These are phyloP conservation scores for Ceyx margarethae DNA, from an alignment of 2,113 vertebrate genomes.

Conservation along the genomic window DNA sequence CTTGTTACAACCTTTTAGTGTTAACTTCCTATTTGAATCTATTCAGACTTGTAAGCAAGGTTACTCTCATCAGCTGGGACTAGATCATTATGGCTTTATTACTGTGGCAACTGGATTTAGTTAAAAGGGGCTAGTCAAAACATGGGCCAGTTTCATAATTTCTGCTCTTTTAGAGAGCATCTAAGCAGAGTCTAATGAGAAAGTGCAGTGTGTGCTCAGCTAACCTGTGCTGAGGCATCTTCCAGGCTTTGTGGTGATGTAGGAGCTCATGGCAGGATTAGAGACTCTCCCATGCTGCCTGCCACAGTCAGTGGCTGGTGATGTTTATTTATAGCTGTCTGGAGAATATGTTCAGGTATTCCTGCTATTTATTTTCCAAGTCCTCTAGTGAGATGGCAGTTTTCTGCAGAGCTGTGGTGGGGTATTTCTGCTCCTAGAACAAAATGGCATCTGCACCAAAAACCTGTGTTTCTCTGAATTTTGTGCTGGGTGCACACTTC, in stretches of 20 bases:
- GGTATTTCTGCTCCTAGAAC: neutral
- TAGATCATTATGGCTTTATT: neutral
- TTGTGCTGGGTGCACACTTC: neutral
- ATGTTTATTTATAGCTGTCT: neutral
- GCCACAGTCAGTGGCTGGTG: neutral
- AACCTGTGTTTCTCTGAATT: neutral
- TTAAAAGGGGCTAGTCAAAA: neutral
- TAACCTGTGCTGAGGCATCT: neutral
- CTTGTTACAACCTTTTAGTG: neutral
- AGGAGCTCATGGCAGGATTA: neutral
- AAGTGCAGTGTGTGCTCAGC: neutral
- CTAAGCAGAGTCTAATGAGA: neutral
- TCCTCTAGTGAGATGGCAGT: neutral
- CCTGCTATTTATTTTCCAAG: neutral
- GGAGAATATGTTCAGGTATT: neutral
- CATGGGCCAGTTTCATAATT: neutral
- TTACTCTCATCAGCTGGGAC: neutral
- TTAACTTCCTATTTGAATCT: neutral
- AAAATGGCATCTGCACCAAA: neutral
- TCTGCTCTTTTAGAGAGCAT: no score
- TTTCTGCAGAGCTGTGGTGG: neutral
- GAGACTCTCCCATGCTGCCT: neutral
- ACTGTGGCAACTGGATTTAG: neutral
- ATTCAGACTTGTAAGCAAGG: fast-evolving
- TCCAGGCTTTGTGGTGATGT: neutral